A percentile compares a stretch with the other conserved stretches of the same genome.
Conservation (phyloP, 2,797 vertebrate species). For the Brotula barbata region DNA sequence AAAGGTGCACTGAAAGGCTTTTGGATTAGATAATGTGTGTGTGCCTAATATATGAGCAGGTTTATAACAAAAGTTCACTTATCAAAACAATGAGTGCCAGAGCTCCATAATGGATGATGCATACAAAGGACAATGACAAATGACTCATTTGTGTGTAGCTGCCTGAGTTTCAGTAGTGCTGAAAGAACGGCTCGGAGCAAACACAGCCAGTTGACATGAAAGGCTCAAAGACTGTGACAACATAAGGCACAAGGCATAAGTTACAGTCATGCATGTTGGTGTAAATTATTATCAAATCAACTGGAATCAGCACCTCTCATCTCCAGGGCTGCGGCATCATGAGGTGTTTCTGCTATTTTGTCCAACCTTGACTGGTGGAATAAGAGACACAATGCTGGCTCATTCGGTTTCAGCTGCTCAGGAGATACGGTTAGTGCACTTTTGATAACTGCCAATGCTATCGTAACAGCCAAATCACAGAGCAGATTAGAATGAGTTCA, state of each 20-base stretch:
- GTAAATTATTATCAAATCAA: not conserved
- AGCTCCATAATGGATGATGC: not conserved
- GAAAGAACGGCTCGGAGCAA: not conserved
- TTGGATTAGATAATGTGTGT: too few relatives aligned
- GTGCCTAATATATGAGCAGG: too few relatives aligned
- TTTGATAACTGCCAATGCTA: too few relatives aligned
- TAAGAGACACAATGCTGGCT: too few relatives aligned
- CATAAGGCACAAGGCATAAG: too few relatives aligned
- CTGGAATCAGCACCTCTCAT: not conserved
- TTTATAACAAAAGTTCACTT: too few relatives aligned
- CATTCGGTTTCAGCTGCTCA: too few relatives aligned
- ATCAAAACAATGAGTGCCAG: too few relatives aligned
- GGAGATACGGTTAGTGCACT: too few relatives aligned
- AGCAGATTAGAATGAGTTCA: too few relatives aligned
- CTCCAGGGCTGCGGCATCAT: not conserved
- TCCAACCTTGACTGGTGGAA: not conserved
- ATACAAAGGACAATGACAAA: not conserved
- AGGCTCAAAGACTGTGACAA: not conserved
- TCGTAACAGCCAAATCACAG: too few relatives aligned
- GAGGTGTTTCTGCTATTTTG: not conserved
- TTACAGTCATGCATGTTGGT: not conserved
- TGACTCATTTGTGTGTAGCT: not conserved
- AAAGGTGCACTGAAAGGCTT: too few relatives aligned
- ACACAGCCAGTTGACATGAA: not conserved
- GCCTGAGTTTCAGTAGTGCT: not conserved